Evolutionary conservation across 2,888 invertebrate species (phyloP).

Genomic region (Blera fallax): DNA sequence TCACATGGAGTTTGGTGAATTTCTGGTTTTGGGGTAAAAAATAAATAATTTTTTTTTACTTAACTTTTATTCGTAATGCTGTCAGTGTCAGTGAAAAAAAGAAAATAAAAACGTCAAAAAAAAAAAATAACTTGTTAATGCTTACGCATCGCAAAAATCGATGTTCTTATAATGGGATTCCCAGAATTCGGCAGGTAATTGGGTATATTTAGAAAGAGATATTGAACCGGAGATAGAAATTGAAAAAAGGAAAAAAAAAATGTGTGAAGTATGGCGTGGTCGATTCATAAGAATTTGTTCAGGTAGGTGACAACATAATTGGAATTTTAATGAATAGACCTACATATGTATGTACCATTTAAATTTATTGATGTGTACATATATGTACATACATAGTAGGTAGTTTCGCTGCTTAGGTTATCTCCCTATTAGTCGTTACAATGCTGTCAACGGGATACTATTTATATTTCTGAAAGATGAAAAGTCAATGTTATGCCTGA

Average conservation of each 20-base stretch:
- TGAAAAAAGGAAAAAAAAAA: neutral
- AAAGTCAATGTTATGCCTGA: conserved; percentile 4
- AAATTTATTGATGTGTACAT: neutral
- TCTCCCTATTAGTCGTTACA: neutral
- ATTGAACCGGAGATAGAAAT: conserved; percentile 51
- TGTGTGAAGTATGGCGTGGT: conserved; percentile 25
- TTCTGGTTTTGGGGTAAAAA: conserved; percentile 17
- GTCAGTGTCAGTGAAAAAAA: neutral
- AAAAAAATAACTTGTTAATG: neutral
- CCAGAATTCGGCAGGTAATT: conserved; percentile 56
- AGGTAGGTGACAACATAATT: conserved; percentile 43
- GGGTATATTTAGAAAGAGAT: conserved; percentile 51
- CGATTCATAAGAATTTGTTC: conserved; percentile 23
- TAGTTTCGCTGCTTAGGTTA: too few species aligned
- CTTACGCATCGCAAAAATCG: conserved; percentile 34
- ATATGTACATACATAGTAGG: neutral
- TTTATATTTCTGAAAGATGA: neutral
- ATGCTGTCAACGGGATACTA: neutral
- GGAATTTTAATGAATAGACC: conserved; percentile 47
- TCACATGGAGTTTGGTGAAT: conserved; percentile 26
- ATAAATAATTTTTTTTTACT: neutral
- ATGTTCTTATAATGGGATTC: conserved; percentile 36
- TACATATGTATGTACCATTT: too few species aligned
- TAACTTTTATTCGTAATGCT: neutral
- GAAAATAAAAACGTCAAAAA: neutral